Evolutionary conservation across 2,888 invertebrate species (phyloP), one percentile per base, ranked within the genome.

Genomic region (Euzophera pinguis): DNA sequence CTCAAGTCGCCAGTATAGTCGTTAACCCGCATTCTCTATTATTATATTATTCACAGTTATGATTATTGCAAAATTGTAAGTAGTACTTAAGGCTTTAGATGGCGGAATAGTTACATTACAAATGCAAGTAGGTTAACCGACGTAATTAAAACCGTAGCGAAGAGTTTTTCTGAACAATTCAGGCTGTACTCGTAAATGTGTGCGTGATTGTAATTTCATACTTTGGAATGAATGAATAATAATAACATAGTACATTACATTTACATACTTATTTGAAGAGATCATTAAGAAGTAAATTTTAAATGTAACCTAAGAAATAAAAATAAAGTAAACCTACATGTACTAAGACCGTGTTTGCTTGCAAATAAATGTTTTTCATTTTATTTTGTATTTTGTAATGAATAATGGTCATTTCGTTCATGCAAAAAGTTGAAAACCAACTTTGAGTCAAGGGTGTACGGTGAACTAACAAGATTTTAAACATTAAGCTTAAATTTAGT

Each of bases 111-210:
- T 51, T 52, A 37, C 39, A 53, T 55, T 53, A 54, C 14, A 13
- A 56, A 59, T 59, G 59, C 51, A 59, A 57, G 52, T 57, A 47
- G 57, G 59, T 56, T 59, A 56, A 52, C 16, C 32, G 48, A 38
- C 51, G 39, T 50, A 57, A 54, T 57, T 59, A 59, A 57, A 57
- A 47, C 48, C 45, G 49, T 50, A 41, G 45, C 29, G 17, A 55
- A 42, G 47, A 37, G 16, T 54, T 48, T 53, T 56, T 52, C 53
- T 53, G n/a, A 42, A 35, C 47, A 41, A 47, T 39, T 37, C 22
- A 45, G 27, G 35, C 39, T 41, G 37, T 34, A 47, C 45, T 55
- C 53, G 48, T 59, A 45, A 45, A 45, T 45, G 32, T 45, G 45
- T 34, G 48, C 50, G 42, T 56, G 13, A 13, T n/a, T 16, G 43